phyloP scores from a whole-genome alignment of 2,888 invertebrate genomes.

The Chironomus riparius region DNA sequence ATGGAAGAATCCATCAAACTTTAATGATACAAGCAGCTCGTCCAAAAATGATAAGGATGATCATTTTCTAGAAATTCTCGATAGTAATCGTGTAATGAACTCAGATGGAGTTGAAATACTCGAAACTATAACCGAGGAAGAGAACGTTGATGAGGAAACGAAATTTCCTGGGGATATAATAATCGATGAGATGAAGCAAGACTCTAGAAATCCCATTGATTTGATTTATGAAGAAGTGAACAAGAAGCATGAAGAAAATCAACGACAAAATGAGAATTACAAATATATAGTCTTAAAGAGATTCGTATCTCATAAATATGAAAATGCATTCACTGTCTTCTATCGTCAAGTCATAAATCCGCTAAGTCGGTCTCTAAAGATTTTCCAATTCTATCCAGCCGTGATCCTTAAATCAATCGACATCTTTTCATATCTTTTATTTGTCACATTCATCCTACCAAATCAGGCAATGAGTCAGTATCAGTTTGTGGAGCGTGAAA shows the following conservation, averaged over 20 bases:
- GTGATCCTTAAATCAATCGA: constrained; percentile 25
- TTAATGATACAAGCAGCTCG: background rate
- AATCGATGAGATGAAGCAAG: background rate
- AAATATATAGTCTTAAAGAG: background rate
- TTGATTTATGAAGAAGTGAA: constrained; percentile 20
- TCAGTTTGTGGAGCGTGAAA: background rate
- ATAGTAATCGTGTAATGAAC: constrained; percentile 19
- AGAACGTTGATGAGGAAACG: background rate
- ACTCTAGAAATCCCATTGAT: background rate
- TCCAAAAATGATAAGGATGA: background rate
- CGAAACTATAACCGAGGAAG: constrained; percentile 24
- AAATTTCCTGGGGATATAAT: background rate
- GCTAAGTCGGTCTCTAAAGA: constrained; percentile 5
- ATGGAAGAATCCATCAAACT: constrained; percentile 12
- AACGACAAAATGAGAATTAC: background rate
- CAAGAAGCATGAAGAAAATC: background rate
- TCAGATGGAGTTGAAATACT: constrained; percentile 26
- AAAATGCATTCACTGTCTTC: background rate
- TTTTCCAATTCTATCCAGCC: constrained; percentile 26
- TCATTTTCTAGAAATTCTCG: constrained; percentile 18
- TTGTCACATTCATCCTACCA: constrained; percentile 17
- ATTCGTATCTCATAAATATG: background rate
- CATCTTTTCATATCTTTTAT: constrained; percentile 24
- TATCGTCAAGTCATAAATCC: constrained; percentile 19
- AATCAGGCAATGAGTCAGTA: constrained; percentile 12